Conservation (phyloP, 2,113 vertebrate species). For the Hemiscyllium ocellatum region DNA sequence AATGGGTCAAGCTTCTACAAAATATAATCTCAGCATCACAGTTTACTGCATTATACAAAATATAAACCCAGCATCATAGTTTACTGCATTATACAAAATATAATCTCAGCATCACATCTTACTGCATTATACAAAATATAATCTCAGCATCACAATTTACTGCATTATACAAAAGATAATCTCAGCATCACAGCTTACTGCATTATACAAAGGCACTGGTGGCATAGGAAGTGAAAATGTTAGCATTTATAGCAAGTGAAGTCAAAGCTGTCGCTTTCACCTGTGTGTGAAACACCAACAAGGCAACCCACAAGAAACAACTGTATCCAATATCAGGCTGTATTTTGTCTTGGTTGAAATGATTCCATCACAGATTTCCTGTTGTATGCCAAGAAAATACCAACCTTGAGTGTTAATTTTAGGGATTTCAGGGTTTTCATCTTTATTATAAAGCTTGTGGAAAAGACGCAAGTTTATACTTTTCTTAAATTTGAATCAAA, state of each 20-base stretch:
- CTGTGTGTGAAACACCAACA: background rate
- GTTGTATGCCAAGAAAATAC: background rate
- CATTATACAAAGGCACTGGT: background rate
- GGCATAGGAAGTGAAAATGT: background rate
- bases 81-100: too few relatives aligned
- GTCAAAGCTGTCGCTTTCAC: background rate
- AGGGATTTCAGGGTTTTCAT: background rate
- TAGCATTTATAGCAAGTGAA: background rate
- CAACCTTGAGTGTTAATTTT: background rate
- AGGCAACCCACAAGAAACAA: background rate
- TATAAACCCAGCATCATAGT: too few relatives aligned
- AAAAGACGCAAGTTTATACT: background rate
- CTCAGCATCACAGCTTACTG: too few relatives aligned
- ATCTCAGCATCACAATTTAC: too few relatives aligned
- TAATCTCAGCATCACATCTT: too few relatives aligned
- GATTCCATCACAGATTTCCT: background rate
- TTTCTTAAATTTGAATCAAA: background rate
- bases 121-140: background rate
- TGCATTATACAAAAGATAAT: too few relatives aligned
- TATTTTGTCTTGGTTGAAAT: background rate
- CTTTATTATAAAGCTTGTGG: background rate
- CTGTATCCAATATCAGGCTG: background rate
- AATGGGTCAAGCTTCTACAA: background rate
- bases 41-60: background rate
- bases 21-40: background rate